Evolutionary conservation across 1,140 invertebrate genomes (phyloP).

Genomic region (Trinorchestia longiramus): DNA sequence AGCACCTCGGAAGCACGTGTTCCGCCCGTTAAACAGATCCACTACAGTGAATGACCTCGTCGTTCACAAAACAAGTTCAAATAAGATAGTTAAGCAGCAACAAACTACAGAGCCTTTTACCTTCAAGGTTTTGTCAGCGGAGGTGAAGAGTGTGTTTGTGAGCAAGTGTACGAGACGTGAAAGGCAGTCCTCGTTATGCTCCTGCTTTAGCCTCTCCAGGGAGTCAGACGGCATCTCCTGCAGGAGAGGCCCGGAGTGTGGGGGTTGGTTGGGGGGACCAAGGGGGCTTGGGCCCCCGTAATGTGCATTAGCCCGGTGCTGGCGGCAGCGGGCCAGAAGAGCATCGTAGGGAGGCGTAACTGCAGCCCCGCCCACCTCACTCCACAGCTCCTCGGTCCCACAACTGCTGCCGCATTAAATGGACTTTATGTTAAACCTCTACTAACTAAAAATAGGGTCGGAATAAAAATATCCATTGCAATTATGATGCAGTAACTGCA

Average conservation of each 20-base stretch:
- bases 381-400: background rate
- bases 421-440: background rate
- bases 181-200: slow-evolving; percentile 21
- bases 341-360: background rate
- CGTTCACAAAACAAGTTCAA: too few species aligned
- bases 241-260: background rate
- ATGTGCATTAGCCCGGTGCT: background rate
- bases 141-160: background rate
- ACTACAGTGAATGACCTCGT: too few species aligned
- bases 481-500: background rate
- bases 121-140: background rate
- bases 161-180: slow-evolving; percentile 12
- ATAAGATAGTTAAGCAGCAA: too few species aligned
- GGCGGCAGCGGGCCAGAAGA: background rate
- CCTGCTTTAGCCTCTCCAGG: background rate
- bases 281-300: background rate
- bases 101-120: background rate
- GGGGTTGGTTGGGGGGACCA: background rate
- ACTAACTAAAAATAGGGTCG: background rate
- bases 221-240: background rate
- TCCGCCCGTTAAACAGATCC: too few species aligned
- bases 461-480: background rate
- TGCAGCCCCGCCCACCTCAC: background rate
- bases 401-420: background rate
- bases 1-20: too few species aligned